Conservation (phyloP, 1,140 invertebrate species). For the Mya arenaria region DNA sequence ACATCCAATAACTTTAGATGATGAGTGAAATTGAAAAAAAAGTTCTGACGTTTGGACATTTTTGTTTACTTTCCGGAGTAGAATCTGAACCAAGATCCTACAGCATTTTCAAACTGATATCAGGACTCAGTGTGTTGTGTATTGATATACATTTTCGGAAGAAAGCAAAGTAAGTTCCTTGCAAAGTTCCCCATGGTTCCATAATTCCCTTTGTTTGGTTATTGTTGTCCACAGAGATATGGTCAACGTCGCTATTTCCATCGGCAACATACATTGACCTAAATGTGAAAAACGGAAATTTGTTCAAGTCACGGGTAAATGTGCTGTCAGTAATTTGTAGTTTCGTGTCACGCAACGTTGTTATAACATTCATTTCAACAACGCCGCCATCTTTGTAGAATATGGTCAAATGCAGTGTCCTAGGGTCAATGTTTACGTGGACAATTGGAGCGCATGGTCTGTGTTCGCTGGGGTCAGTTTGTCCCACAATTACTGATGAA, state of each 20-base stretch:
- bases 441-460: slow-evolving; percentile 63
- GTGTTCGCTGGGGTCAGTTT: slow-evolving; percentile 45
- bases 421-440: slow-evolving; percentile 55
- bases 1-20: no score
- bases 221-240: slow-evolving; percentile 59
- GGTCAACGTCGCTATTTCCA: slow-evolving; percentile 69
- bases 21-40: no score
- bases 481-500: slow-evolving; percentile 69
- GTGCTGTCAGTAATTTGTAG: slow-evolving; percentile 46
- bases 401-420: slow-evolving; percentile 47
- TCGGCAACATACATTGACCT: slow-evolving; percentile 69
- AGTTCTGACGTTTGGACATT: no score
- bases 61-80: no score
- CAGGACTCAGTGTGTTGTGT: slow-evolving; percentile 70
- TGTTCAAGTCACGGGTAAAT: slow-evolving; percentile 5
- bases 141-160: slow-evolving; percentile 70
- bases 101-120: no score
- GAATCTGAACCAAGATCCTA: no score
- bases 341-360: slow-evolving; percentile 56
- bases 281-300: slow-evolving; percentile 64
- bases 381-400: slow-evolving; percentile 59
- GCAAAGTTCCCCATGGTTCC: slow-evolving; percentile 37
- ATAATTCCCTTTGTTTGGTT: slow-evolving; percentile 41
- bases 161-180: slow-evolving; percentile 63
- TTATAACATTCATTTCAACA: slow-evolving; percentile 41